Percentiles rank a stretch among this genome's conserved stretches.
Conservation (phyloP, 2,113 vertebrate genomes). For the Hyaena hyaena region DNA sequence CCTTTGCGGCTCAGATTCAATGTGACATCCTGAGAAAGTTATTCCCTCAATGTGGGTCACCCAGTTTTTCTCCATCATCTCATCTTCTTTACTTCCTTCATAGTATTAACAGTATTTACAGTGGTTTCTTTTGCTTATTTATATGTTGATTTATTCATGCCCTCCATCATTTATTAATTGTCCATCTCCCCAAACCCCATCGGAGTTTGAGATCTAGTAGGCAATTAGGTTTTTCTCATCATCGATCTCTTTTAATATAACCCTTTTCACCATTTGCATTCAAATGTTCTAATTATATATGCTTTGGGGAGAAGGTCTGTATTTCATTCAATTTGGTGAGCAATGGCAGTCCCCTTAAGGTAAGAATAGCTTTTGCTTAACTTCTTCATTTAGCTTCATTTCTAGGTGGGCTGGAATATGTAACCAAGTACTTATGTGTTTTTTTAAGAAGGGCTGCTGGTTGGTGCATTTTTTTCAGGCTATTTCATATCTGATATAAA, state of each 20-base stretch:
- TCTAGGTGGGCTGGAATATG: not conserved
- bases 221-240: not conserved
- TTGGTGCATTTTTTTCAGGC: not conserved
- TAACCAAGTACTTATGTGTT: not conserved
- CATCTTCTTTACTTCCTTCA: not conserved
- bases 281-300: not conserved
- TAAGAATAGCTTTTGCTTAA: not conserved
- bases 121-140: not conserved
- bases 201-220: not conserved
- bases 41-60: not conserved
- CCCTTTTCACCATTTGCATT: not conserved
- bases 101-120: not conserved
- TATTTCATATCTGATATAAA: not conserved
- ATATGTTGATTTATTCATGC: not conserved
- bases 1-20: not conserved
- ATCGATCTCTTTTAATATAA: not conserved
- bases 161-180: not conserved
- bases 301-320: not conserved
- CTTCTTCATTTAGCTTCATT: not conserved
- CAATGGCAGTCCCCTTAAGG: not conserved
- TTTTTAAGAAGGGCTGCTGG: not conserved
- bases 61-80: not conserved
- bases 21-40: not conserved
- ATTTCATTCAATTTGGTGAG: conserved; percentile 17
- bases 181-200: not conserved